Evolutionary conservation across 2,113 vertebrate species (phyloP), one percentile per base, ranked within the genome.

Genomic region (Solea senegalensis): DNA sequence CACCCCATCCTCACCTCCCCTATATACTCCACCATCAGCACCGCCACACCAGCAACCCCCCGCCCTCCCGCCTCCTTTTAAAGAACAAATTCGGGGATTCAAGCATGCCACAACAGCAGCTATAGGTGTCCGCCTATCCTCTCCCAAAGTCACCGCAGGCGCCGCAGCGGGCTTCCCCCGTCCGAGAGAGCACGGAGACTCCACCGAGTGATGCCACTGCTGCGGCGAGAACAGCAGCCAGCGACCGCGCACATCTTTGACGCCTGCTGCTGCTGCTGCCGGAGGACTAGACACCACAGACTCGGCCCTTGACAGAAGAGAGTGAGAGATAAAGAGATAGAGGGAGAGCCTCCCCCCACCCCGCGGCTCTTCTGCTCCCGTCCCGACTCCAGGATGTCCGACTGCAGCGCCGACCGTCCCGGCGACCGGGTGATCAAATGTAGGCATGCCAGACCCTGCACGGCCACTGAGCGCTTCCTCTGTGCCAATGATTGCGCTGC

Each of bases 341-440:
- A 14, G 39, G 4, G 55, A 15, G 14, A 1, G 34, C 8, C 49
- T 34, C 26, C 48, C 52, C 21, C 6, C 9, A 46, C 63, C 74
- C 77, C 74, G 44, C 83, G 61, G 73, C 78, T 88, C 65, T 12
- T 88, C 65, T 12, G 83, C 56, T 85, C 81, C 74, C 72, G 79
- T 89, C 81, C 89, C 84, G 78, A 76, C 52, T 84, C 88, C 90
- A 92, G 90, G 92, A 94, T 95, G 93, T 94, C 93, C 90, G 91
- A 88, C 90, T 54, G 89, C 89, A 92, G 69, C 90, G 89, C 90
- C 87, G 91, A 90, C 88, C 91, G 90, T 87, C 86, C 92, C 77
- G 21, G 89, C 71, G 92, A 94, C 76, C 90, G 92, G 89, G 59
- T 88, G 89, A 91, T 94, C 86, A 94, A 93, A 93, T 91, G 94